Evolutionary conservation across 1,140 invertebrate genomes (phyloP), one percentile per base, ranked within the genome.

Genomic region (Nasonia longicornis): DNA sequence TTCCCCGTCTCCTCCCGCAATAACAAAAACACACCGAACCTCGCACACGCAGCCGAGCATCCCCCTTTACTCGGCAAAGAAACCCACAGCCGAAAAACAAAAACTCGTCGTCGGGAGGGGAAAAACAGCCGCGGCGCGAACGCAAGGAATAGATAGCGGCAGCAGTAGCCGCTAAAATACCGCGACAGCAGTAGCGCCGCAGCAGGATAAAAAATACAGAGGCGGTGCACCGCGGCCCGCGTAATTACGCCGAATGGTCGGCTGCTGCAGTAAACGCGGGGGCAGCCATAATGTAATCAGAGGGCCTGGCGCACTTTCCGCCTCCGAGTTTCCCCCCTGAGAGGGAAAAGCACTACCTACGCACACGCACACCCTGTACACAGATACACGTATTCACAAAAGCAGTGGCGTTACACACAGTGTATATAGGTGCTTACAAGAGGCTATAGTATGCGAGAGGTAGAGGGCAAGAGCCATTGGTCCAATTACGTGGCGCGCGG

Each of bases 231-330:
- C 71, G n/a, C 26, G 16, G 16, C 52, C 52, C 31, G 42, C 66
- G 77, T 78, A 78, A 78, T 78, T 78, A 78, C 48, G 66, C 66
- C 38, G 69, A 78, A 48, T 48, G 66, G 66, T 78, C 77, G 42
- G 77, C 35, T 29, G 22, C 10, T 45, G 45, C 6, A 29, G 64
- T 67, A 73, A 73, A 82, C 73, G 82, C 80, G 75, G 84, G 84
- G 83, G 74, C 80, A 29, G 64, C 64, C 82, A 82, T 84, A 84
- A 87, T 85, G 84, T 84, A 85, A 86, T 86, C 86, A 82, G 73
- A 58, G 35, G 38, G 14, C 31, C 66, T 66, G 31, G 35, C 35
- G 69, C 35, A 71, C 69, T 71, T 71, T 71, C 69, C 69, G 31
- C 69, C 29, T 42, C 35, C 7, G 31, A n/a, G 31, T n/a, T 42